Evolutionary conservation across 2,113 vertebrate genomes (phyloP).

Genomic region (Aleadryas rufinucha): DNA sequence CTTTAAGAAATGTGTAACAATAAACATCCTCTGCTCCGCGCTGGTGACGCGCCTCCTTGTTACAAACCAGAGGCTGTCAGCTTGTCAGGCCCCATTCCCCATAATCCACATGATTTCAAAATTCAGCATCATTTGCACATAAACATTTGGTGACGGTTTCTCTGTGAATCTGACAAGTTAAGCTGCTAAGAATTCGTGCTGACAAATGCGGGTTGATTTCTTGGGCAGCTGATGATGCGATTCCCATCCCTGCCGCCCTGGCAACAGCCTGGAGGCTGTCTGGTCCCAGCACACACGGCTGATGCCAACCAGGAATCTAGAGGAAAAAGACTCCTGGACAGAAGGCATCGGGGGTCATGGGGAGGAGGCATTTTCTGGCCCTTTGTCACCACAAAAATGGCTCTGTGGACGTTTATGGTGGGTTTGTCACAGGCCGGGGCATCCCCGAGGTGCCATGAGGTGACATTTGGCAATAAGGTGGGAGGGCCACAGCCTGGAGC

Average conservation of each 20-base stretch:
- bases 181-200: constrained; percentile 79
- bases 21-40: constrained; percentile 79
- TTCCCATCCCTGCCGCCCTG: constrained; percentile 67
- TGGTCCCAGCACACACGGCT: neutral
- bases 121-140: constrained; percentile 80
- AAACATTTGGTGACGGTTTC: constrained; percentile 81
- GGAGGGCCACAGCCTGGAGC: neutral
- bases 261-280: constrained; percentile 51
- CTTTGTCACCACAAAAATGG: neutral
- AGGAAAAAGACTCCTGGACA: neutral
- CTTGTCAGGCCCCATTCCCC: constrained; percentile 82
- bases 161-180: constrained; percentile 83
- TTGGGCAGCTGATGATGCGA: constrained; percentile 75
- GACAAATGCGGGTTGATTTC: constrained; percentile 75
- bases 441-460: neutral
- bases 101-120: constrained; percentile 83
- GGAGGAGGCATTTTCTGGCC: neutral
- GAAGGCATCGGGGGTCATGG: neutral
- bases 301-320: neutral
- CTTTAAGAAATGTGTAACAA: constrained; percentile 78
- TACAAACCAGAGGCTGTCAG: constrained; percentile 86
- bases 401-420: neutral
- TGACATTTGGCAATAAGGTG: neutral
- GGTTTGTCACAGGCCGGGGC: neutral
- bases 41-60: constrained; percentile 78